Conservation (phyloP, 92 coral and sea anemone genomes). For the Epizoanthus stellaris region DNA sequence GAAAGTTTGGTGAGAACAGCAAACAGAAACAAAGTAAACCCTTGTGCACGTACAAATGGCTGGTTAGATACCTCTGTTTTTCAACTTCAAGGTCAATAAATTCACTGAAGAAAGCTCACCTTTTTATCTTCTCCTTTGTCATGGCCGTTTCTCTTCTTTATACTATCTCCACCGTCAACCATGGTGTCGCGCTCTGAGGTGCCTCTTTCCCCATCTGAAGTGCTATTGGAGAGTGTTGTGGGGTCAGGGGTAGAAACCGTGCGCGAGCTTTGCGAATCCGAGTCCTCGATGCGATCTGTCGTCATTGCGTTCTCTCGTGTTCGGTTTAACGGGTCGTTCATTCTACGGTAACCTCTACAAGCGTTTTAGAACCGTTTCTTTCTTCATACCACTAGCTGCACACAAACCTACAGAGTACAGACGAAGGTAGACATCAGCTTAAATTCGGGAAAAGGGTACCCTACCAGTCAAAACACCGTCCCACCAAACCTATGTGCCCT, state of each 20-base stretch:
- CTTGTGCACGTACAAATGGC: background rate
- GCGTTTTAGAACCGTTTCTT: constrained; percentile 27
- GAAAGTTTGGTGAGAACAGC: constrained; percentile 30
- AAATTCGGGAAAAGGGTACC: background rate
- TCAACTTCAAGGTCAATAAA: constrained; percentile 3
- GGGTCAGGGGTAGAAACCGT: constrained; percentile 47
- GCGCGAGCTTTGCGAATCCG: constrained; percentile 47
- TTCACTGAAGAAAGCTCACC: constrained; percentile 37
- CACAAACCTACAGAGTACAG: constrained; percentile 5
- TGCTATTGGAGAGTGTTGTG: constrained; percentile 31
- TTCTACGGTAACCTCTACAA: constrained; percentile 80
- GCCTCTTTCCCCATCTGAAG: constrained; percentile 43
- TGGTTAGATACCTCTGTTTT: background rate
- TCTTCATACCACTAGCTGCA: constrained; percentile 41
- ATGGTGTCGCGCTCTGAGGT: constrained; percentile 40
- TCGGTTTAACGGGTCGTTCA: constrained; percentile 91
- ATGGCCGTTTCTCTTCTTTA: constrained; percentile 40
- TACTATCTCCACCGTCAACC: constrained; percentile 37
- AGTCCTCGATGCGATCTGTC: constrained; percentile 81
- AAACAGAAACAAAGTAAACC: constrained; percentile 7
- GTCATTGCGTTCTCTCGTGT: constrained; percentile 86
- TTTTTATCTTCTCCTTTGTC: constrained; percentile 46
- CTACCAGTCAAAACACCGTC: constrained; percentile 36
- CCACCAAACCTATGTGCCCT: constrained; percentile 25
- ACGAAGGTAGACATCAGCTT: background rate